These are phyloP conservation scores for Aculops lycopersici DNA, from an alignment of 1,140 invertebrate genomes.

Conservation along the genomic window DNA sequence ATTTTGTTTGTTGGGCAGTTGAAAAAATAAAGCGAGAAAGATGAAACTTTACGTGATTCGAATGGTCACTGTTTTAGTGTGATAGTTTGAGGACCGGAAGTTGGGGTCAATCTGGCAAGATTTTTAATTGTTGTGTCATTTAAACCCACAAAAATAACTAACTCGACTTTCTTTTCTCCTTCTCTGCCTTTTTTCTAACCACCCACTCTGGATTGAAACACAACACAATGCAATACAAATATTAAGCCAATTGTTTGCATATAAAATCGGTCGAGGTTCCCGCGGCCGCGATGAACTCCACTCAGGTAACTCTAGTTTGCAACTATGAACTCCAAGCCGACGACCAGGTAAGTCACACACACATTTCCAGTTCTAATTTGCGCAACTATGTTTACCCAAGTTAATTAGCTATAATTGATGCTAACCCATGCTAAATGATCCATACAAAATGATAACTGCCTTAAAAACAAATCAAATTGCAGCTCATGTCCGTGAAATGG, in stretches of 20 bases:
- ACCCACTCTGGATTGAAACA: neutral
- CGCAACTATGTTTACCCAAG: neutral
- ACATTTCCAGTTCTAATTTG: neutral
- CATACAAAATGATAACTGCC: neutral
- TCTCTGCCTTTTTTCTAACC: neutral
- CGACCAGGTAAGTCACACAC: conserved; percentile 10
- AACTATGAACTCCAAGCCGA: conserved; percentile 16
- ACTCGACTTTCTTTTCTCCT: neutral
- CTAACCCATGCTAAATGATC: neutral
- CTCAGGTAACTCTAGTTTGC: conserved; percentile 13
- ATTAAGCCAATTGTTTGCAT: too few relatives aligned
- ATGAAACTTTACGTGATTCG: too few relatives aligned
- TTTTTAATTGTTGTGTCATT: too few relatives aligned
- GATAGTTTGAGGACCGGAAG: too few relatives aligned
- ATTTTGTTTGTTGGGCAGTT: too few relatives aligned
- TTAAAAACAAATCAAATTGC: neutral
- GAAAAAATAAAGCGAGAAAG: too few relatives aligned
- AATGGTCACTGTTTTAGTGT: too few relatives aligned
- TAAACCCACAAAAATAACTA: neutral
- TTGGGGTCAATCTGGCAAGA: too few relatives aligned
- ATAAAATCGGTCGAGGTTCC: conserved; percentile 8
- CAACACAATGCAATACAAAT: too few relatives aligned
- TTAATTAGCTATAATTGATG: neutral
- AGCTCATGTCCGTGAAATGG: conserved; percentile 13
- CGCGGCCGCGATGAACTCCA: conserved; percentile 6